Evolutionary conservation across 2,797 vertebrate species (phyloP).

Genomic region (Podarcis siculus): DNA sequence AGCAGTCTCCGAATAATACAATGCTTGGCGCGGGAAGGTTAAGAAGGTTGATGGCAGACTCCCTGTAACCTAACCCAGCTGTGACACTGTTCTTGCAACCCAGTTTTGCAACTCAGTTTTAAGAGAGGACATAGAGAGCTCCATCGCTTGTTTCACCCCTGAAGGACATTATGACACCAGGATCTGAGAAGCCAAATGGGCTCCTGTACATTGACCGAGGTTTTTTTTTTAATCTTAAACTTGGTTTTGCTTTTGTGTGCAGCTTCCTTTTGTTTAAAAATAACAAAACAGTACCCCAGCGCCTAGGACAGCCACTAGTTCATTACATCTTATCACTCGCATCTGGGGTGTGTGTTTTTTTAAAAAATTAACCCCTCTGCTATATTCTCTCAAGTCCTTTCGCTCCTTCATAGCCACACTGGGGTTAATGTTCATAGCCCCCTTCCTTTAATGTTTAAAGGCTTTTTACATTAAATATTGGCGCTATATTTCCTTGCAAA

Average conservation of each 20-base stretch:
- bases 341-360: not conserved
- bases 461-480: conserved; percentile 47
- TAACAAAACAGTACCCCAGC: not conserved
- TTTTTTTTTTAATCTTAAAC: not conserved
- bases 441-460: conserved; percentile 48
- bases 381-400: conserved; percentile 31
- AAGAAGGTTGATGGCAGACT: too few relatives aligned
- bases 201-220: not conserved
- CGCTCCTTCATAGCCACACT: conserved; percentile 51
- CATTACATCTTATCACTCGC: not conserved
- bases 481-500: conserved; percentile 13
- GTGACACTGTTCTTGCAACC: not conserved
- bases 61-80: not conserved
- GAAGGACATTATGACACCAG: not conserved
- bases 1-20: not conserved
- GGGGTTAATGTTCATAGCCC: conserved; percentile 46
- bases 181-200: not conserved
- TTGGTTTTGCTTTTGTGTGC: not conserved
- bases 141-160: too few relatives aligned
- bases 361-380: not conserved
- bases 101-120: not conserved
- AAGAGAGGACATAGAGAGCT: not conserved
- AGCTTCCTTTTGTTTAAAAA: not conserved
- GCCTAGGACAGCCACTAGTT: not conserved
- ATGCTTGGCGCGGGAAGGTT: not conserved